These are phyloP conservation scores for Podarcis siculus DNA, from an alignment of 2,797 vertebrate species.

Conservation along the genomic window DNA sequence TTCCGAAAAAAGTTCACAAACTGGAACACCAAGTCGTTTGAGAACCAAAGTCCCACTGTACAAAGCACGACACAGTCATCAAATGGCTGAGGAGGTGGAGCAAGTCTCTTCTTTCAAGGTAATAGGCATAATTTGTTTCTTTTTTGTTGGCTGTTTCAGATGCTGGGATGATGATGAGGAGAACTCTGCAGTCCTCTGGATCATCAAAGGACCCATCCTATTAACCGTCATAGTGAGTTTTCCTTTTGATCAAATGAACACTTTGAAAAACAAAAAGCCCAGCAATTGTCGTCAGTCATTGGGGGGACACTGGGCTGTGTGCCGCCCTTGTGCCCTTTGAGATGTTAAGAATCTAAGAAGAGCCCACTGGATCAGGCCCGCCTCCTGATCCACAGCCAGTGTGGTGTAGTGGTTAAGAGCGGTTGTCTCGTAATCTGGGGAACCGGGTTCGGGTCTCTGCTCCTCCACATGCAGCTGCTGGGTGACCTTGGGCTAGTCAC, in stretches of 20 bases:
- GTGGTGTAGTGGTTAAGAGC: too few relatives aligned
- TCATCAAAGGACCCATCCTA: slow-evolving; percentile 90
- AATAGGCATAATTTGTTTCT: not conserved
- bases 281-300: not conserved
- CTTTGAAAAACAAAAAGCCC: slow-evolving; percentile 27
- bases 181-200: slow-evolving; percentile 89
- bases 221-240: slow-evolving; percentile 85
- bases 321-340: not conserved
- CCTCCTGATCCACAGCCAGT: too few relatives aligned
- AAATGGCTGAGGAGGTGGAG: rapidly evolving
- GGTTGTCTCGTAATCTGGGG: too few relatives aligned
- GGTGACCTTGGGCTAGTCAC: too few relatives aligned
- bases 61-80: not conserved
- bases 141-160: slow-evolving; percentile 70
- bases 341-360: not conserved
- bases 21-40: too few relatives aligned
- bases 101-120: rapidly evolving
- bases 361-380: too few relatives aligned
- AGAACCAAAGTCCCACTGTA: too few relatives aligned
- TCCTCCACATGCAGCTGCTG: too few relatives aligned
- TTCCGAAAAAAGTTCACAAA: too few relatives aligned
- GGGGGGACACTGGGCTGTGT: rapidly evolving
- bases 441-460: too few relatives aligned
- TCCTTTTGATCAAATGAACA: not conserved
- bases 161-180: slow-evolving; percentile 93